Percentiles rank a stretch among this genome's conserved stretches.
These are phyloP conservation scores for Siniperca chuatsi DNA, from an alignment of 2,113 vertebrate genomes.

Conservation along the genomic window DNA sequence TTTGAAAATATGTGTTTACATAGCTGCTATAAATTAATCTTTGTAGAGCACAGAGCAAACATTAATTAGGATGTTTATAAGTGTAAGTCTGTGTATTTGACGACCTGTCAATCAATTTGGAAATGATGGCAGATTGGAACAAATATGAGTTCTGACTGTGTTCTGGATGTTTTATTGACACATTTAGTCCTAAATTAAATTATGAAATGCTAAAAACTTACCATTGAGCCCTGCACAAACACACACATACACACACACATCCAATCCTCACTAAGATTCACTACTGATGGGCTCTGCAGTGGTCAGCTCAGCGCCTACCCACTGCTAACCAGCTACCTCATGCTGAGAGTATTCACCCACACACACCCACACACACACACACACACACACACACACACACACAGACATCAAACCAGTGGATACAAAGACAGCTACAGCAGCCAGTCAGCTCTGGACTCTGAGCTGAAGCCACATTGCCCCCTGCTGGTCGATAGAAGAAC, in stretches of 20 bases:
- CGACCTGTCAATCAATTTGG: not conserved
- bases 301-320: constrained; percentile 48
- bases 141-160: not conserved
- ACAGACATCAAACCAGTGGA: constrained; percentile 1
- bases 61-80: not conserved
- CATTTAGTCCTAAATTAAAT: not conserved
- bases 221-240: not conserved
- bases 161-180: not conserved
- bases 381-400: constrained; percentile 29
- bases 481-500: constrained; percentile 42
- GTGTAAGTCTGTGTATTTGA: not conserved
- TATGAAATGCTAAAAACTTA: constrained; percentile 7
- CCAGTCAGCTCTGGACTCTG: not conserved
- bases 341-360: constrained; percentile 43
- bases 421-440: constrained; percentile 3
- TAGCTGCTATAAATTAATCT: not conserved
- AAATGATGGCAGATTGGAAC: not conserved
- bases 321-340: constrained; percentile 55
- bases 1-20: not conserved
- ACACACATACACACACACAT: not conserved
- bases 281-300: constrained; percentile 51
- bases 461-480: constrained; percentile 69
- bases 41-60: not conserved
- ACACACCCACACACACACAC: constrained; percentile 7
- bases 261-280: constrained; percentile 19